Evolutionary conservation across 2,797 vertebrate species (phyloP), one percentile per base, ranked within the genome.

Genomic region (Notoglanidium macrostoma): DNA sequence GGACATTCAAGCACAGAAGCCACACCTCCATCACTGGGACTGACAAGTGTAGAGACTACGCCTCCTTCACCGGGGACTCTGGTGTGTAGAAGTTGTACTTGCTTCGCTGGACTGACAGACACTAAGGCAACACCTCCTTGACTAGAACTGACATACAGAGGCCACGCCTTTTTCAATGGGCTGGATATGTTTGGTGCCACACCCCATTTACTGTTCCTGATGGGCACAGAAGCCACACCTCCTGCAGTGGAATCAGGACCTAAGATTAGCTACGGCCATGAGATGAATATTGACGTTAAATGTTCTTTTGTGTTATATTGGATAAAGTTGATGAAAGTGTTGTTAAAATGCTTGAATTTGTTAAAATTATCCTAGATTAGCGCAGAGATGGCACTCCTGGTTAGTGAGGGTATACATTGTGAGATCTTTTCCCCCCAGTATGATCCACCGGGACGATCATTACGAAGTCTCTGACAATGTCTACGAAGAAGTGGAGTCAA

Each of bases 401-500:
- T 19, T 74, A 21, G 76, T 3, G 10, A 7, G 29, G 11, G 51
- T 79, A 12, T 29, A 77, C 6, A 76, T 17, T 3, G 44, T 17
- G 6, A 74, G 29, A 3, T n/a, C 14, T 80, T 14, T 35, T 15
- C 82, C 2, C 40, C 61, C 87, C 68, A 95, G 95, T 77, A 73
- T 83, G 21, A 55, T 57, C 73, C 87, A 92, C 29, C 87, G 90
- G 65, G 87, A 91, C 46, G 79, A 86, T 86, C 88, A 88, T 90
- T 90, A 91, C 12, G 93, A 94, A 82, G 74, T 68, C 0, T 92
- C 86, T 76, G 89, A 95, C 68, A 96, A 95, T 63, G 87, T 95
- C 63, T 96, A 96, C 5, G 95, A 96, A 86, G 95, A 96, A 57
- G 94, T 96, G 2, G 95, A 95, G 57, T 89, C 87, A n/a, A 21